Base-by-base conservation (phyloP, 2,888 invertebrate species). In the Rhingia rostrata region DNA sequence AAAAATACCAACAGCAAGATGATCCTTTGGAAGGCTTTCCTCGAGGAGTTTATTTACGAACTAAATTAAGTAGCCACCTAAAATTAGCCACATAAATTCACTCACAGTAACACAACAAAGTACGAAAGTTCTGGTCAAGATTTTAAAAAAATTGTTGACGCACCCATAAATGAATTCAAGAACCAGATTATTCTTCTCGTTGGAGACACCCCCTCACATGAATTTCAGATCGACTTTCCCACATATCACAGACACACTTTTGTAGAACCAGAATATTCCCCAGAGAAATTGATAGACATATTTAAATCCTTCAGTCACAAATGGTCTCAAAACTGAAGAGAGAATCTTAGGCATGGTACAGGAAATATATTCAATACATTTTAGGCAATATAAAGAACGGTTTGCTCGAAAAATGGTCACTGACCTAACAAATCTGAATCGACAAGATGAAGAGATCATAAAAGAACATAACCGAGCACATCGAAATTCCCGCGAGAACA, bases 1-100 rank as follows among this genome's bases (percentile, higher is more conserved):
- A 79, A 79, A 43, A 66, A 74, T 2, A 49, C 35, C 9, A 78
- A 78, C 14, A 30, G 10, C 4, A 78, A 83, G 49, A 64, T 78
- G 35, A 78, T 73, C 35, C 14, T 78, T 5, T 83, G 83, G 86
- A 86, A 86, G 35, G 51, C 70, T 4, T 78, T 72, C 10, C 43
- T 85, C 4, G 81, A 86, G n/a, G 86, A 86, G 41, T 85, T 78
- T 43, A 81, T 77, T 12, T 54, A 82, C 5, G 63, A 77, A 49
- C 6, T 82, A 5, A 53, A 37, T 9, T 81, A 84, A 3, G 66
- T n/a, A n/a, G 61, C 63, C 41, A 43, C 43, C 43, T 4, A 43
- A 5, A 12, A 43, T n/a, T 43, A n/a, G n/a, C n/a, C 43, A n/a
- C 37, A 56, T 12, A 33, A 77, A 69, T 12, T 54, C 69, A 0